Evolutionary conservation across 1,140 invertebrate species (phyloP).

Genomic region (Neotoxoptera formosana): DNA sequence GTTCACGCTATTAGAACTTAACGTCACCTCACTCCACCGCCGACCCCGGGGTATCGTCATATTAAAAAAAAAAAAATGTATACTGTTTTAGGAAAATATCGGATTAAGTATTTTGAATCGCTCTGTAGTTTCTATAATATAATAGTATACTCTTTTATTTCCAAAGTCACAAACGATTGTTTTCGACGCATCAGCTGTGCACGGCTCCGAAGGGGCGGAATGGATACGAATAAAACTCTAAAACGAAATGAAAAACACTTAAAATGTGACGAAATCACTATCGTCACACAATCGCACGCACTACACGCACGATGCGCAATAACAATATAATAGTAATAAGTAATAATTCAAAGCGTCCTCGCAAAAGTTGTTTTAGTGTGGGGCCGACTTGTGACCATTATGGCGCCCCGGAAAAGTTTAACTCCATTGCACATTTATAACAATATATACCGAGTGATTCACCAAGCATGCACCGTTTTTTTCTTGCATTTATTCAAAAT

Average conservation of each 20-base stretch:
- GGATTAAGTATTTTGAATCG: not conserved
- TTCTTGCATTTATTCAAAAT: no score
- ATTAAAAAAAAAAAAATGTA: not conserved
- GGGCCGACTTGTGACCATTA: not conserved
- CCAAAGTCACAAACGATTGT: not conserved
- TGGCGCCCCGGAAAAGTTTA: no score
- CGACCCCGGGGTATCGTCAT: not conserved
- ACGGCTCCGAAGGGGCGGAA: not conserved
- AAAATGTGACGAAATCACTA: not conserved
- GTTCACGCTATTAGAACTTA: no score
- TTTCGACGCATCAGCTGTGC: not conserved
- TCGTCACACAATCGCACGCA: not conserved
- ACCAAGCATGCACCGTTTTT: no score
- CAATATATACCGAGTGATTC: no score
- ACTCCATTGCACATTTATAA: no score
- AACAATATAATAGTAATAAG: not conserved
- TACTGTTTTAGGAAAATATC: not conserved
- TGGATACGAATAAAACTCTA: not conserved
- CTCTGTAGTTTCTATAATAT: not conserved
- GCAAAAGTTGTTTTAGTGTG: not conserved
- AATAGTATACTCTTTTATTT: no score
- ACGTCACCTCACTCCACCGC: not conserved
- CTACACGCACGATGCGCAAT: not conserved
- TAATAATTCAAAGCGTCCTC: not conserved
- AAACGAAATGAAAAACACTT: not conserved